Evolutionary conservation across 30 jellyfish, hydroid and myxozoan species (phyloP).

Genomic region (Cassiopea andromeda): DNA sequence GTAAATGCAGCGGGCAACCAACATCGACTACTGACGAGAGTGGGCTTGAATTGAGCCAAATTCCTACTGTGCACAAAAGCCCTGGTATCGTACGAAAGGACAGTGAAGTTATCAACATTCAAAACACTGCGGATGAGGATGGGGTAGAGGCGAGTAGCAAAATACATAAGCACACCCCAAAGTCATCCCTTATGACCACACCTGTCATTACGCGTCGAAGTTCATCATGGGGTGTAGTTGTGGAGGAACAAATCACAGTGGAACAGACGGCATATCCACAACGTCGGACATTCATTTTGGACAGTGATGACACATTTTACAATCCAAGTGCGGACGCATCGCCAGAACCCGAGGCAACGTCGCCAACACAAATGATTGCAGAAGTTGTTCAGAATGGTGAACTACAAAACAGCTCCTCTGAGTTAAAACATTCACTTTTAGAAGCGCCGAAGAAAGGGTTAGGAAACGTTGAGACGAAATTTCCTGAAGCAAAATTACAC

Average conservation of each 20-base stretch:
- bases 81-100: conserved; percentile 11
- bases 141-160: conserved; percentile 11
- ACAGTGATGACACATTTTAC: conserved; percentile 14
- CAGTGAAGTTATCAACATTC: background rate
- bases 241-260: background rate
- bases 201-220: background rate
- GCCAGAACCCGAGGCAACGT: background rate
- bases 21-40: conserved; percentile 10
- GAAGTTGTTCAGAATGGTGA: background rate
- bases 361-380: conserved; percentile 9
- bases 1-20: background rate
- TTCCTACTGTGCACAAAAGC: conserved; percentile 23
- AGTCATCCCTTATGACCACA: conserved; percentile 4
- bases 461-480: background rate
- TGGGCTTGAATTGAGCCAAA: conserved; percentile 42
- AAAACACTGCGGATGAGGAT: background rate
- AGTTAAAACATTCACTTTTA: background rate
- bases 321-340: conserved; percentile 11
- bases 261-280: background rate
- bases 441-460: background rate
- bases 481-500: background rate
- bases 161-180: background rate
- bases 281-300: conserved; percentile 1
- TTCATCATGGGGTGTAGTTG: background rate
- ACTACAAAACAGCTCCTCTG: background rate